Evolutionary conservation across 2,888 invertebrate species (phyloP).

Genomic region (Ganaspis brasiliensis): DNA sequence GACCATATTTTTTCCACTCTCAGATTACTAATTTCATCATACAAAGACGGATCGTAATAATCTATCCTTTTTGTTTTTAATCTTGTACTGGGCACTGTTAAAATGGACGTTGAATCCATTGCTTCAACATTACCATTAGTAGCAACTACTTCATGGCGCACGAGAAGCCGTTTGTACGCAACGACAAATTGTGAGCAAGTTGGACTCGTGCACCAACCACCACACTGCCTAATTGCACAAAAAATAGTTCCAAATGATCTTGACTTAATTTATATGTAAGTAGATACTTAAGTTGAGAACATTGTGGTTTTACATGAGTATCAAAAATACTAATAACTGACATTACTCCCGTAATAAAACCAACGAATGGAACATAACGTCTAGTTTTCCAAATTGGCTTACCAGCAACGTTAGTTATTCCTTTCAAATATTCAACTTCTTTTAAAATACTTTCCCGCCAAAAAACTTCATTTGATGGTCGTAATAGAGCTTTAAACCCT

Average conservation of each 20-base stretch:
- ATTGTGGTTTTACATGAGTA: conserved; percentile 24
- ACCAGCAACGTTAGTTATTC: conserved; percentile 7
- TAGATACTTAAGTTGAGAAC: conserved; percentile 44
- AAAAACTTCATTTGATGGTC: conserved; percentile 39
- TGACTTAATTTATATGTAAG: conserved; percentile 38
- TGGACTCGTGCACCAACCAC: conserved; percentile 34
- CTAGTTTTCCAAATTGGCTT: conserved; percentile 10
- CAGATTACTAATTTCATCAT: conserved; percentile 20
- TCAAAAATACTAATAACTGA: conserved; percentile 45
- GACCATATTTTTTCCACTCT: conserved; percentile 41
- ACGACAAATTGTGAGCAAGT: conserved; percentile 44
- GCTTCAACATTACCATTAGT: conserved; percentile 46
- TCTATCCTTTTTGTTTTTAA: background rate
- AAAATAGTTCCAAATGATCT: no score
- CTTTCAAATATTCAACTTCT: conserved; percentile 40
- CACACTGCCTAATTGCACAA: no score
- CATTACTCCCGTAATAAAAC: conserved; percentile 35
- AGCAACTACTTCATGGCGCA: conserved; percentile 42
- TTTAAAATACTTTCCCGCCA: conserved; percentile 39
- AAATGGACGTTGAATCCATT: conserved; percentile 43
- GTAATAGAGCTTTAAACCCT: conserved; percentile 44
- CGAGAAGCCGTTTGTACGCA: conserved; percentile 46
- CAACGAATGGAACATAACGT: conserved; percentile 45
- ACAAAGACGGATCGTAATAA: conserved; percentile 12
- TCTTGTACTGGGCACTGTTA: conserved; percentile 1